Conservation (phyloP, 2,113 vertebrate genomes). For the Sarotherodon lohbergeri region DNA sequence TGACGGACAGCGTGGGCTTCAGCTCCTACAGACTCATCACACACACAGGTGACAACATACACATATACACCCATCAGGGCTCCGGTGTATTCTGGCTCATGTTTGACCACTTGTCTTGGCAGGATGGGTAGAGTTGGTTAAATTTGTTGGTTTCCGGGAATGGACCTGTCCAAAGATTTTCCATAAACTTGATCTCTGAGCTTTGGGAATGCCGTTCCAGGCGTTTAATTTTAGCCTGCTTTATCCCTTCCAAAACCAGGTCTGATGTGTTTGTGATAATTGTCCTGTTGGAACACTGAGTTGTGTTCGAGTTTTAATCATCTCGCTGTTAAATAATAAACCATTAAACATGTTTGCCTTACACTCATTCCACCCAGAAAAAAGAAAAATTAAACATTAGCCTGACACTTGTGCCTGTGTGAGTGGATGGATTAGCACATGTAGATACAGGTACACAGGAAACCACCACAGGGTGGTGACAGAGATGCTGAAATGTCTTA, state of each 20-base stretch:
- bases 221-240: accelerated
- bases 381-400: accelerated
- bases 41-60: conserved; percentile 68
- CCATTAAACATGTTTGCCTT: accelerated
- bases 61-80: not conserved
- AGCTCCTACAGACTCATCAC: conserved; percentile 77
- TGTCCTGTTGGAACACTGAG: not conserved
- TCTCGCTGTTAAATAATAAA: not conserved
- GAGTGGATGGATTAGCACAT: accelerated
- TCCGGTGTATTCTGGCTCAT: not conserved
- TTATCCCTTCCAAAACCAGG: accelerated
- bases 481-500: not conserved
- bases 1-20: conserved; percentile 83
- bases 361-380: not conserved
- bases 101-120: not conserved
- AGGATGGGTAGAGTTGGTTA: not conserved
- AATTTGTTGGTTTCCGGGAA: not conserved
- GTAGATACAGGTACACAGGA: not conserved
- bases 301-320: not conserved
- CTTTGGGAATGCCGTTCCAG: not conserved
- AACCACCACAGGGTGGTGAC: not conserved
- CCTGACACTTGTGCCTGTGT: accelerated
- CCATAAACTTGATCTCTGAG: accelerated
- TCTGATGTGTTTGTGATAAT: not conserved
- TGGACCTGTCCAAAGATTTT: accelerated